Conservation (phyloP, 2,113 vertebrate genomes). For the Lophotis ruficrista region DNA sequence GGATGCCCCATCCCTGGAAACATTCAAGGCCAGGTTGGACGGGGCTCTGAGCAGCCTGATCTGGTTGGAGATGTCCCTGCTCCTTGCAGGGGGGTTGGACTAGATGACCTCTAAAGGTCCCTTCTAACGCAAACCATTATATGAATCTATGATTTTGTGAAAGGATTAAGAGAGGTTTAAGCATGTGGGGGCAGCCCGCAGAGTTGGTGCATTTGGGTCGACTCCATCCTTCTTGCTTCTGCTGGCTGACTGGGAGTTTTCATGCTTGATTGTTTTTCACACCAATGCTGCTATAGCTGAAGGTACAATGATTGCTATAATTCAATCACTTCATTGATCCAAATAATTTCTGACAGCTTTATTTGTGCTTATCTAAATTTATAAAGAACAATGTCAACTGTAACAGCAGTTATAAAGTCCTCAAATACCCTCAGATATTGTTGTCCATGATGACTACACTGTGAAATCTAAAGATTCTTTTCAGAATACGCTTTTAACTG, state of each 20-base stretch:
- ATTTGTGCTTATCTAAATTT: not conserved
- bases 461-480: not conserved
- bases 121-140: too few species aligned
- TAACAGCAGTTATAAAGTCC: not conserved
- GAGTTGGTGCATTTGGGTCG: not conserved
- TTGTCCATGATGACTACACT: not conserved
- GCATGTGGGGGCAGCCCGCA: not conserved
- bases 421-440: not conserved
- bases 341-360: not conserved
- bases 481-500: not conserved
- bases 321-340: not conserved
- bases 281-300: not conserved
- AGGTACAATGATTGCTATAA: not conserved
- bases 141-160: not conserved
- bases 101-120: too few species aligned
- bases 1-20: too few species aligned
- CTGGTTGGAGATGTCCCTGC: too few species aligned
- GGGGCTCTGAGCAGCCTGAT: too few species aligned
- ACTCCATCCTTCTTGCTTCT: not conserved
- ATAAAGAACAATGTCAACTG: not conserved
- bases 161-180: not conserved
- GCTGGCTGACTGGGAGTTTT: not conserved
- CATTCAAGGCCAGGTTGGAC: too few species aligned
- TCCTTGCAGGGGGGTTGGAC: too few species aligned
- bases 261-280: not conserved